Evolutionary conservation across 2,113 vertebrate genomes (phyloP), one percentile per base, ranked within the genome.

Genomic region (Piprites chloris): DNA sequence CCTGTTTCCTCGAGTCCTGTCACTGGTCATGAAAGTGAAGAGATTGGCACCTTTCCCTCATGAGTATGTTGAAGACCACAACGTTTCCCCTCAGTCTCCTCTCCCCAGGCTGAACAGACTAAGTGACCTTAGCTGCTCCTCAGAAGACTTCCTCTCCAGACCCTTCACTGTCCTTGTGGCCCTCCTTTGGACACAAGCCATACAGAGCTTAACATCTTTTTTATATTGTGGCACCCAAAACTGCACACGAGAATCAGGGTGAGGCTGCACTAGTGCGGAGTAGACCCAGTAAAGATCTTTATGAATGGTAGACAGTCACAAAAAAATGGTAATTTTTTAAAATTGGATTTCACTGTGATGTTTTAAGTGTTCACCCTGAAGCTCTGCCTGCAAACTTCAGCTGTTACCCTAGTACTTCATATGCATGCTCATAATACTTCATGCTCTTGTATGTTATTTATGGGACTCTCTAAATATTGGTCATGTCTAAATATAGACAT

Each of bases 111-210:
- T 65, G 59, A 39, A 46, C 18, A 85, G 14, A n/a, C 14, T n/a
- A 30, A 20, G 23, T n/a, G 28, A 74, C 50, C 49, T n/a, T 19
- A 65, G 19, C 9, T 0, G 0, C 49, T 56, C 19, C 30, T 47
- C 50, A 15, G 11, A 39, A 0, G 1, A 9, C 28, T n/a, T n/a
- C 23, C 50, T 0, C 6, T 74, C 14, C 14, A 85, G 19, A 27
- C 11, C 23, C 18, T 23, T 47, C 49, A 39, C 18, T 9, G 10
- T 47, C 7, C 18, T 55, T 14, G 9, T 28, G n/a, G 41, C 9
- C 5, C n/a, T 65, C 24, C 26, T 62, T 33, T 39, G 22, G 28
- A 15, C 33, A 9, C 21, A n/a, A n/a, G n/a, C n/a, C n/a, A n/a
- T n/a, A n/a, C n/a, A n/a, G 27, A 42, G 17, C 28, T 63, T 46